Evolutionary conservation across 2,888 invertebrate genomes (phyloP).

Genomic region (Palloptera scutellata): DNA sequence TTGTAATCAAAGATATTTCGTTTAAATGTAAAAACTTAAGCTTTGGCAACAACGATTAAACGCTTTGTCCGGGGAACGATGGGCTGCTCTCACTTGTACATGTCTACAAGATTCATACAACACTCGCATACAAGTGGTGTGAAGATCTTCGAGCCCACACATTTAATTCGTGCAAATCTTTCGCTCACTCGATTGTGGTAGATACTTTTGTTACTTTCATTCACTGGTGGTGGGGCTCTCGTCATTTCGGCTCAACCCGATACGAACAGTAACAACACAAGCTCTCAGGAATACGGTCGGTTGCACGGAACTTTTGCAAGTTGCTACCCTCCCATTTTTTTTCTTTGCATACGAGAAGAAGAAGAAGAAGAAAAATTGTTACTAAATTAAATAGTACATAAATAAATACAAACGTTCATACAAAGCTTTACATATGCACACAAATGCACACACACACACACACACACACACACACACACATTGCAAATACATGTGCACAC

Average conservation of each 20-base stretch:
- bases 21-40: no score
- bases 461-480: slow-evolving; percentile 1
- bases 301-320: slow-evolving; percentile 21
- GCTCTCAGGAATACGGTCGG: slow-evolving; percentile 38
- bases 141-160: no score
- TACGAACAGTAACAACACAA: slow-evolving; percentile 34
- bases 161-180: no score
- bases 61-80: no score
- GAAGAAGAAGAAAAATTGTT: slow-evolving; percentile 30
- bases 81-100: no score
- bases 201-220: neutral
- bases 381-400: slow-evolving; percentile 11
- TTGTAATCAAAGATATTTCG: no score
- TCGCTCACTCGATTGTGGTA: neutral
- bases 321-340: slow-evolving; percentile 21
- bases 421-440: neutral
- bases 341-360: neutral
- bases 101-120: no score
- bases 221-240: slow-evolving; percentile 2
- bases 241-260: neutral
- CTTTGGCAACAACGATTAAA: no score
- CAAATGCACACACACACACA: neutral
- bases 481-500: slow-evolving; percentile 12
- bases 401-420: slow-evolving; percentile 10
- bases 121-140: no score